Base-by-base conservation (phyloP, 2,797 vertebrate species). In the Huso huso region DNA sequence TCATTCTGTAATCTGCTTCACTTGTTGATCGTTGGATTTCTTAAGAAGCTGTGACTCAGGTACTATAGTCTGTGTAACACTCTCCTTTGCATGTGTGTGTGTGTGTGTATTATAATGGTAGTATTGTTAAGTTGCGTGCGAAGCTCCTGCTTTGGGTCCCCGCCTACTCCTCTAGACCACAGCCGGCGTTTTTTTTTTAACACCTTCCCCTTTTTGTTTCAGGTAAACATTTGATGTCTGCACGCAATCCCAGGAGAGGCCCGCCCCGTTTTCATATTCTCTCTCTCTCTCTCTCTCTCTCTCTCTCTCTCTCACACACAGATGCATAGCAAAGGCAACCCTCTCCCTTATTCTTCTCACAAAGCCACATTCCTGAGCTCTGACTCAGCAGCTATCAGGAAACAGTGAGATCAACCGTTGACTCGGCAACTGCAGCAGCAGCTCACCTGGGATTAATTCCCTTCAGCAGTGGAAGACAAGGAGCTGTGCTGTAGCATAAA, bases 71-170 rank as follows among this genome's bases (percentile, higher is more conserved):
- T 79, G 76, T 71, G 72, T 75, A 84, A 79, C 53, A 66, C 71
- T 69, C 71, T 72, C 64, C 65, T 71, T 55, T 61, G 70, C 65
- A 57, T 67, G 64, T 63, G 67, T 52, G 76, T 65, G 70, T 73
- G 72, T 61, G 77, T 60, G 70, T 67, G 69, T 55, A 62, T 87
- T 82, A 95, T 89, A 95, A 95, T 93, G 85, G 87, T 88, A 81
- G 87, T 83, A 91, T 93, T 91, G 92, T 93, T 96, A 84, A 73
- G 74, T 88, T 91, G 92, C 90, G 89, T 94, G 94, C 93, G 79
- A 95, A 94, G 90, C 89, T 86, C 78, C 81, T 72, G 71, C 88
- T 87, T 61, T 70, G 79, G 75, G 77, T 85, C 86, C 81, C 85
- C 86, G 79, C 90, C 92, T 89, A 84, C 85, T 80, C 81, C 88